These are phyloP conservation scores for Lymantria dispar DNA, from an alignment of 2,888 invertebrate genomes.

Conservation along the genomic window DNA sequence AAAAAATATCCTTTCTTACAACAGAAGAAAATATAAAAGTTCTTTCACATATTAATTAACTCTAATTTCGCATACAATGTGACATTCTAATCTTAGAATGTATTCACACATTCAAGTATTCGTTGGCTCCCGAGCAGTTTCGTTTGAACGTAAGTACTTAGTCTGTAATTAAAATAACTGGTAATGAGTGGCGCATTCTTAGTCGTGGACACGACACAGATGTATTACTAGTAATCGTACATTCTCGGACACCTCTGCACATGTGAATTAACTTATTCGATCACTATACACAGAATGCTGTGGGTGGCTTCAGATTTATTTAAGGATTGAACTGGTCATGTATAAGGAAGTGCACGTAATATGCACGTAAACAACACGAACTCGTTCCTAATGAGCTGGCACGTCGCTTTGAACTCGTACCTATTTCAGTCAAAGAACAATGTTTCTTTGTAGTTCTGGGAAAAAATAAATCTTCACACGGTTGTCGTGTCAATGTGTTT, in stretches of 20 bases:
- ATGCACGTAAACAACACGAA: conserved; percentile 42
- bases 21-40: conserved; percentile 13
- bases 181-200: conserved; percentile 61
- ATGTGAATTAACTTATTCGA: conserved; percentile 26
- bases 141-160: conserved; percentile 28
- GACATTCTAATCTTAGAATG: conserved; percentile 18
- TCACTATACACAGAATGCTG: conserved; percentile 14
- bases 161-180: conserved; percentile 63
- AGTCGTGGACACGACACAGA: conserved; percentile 49
- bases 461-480: conserved; percentile 67
- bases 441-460: conserved; percentile 70
- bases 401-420: conserved; percentile 62
- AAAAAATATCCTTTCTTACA: conserved; percentile 30
- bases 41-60: conserved; percentile 22
- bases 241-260: conserved; percentile 19
- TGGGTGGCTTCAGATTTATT: conserved; percentile 22
- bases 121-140: conserved; percentile 28
- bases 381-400: conserved; percentile 59
- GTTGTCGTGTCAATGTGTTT: conserved; percentile 46
- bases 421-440: conserved; percentile 66
- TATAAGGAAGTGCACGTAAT: conserved; percentile 44
- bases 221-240: conserved; percentile 36
- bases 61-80: conserved; percentile 26
- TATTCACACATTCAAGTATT: conserved; percentile 25
- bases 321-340: conserved; percentile 2